Evolutionary conservation across 2,888 invertebrate genomes (phyloP), one percentile per base, ranked within the genome.

Genomic region (Dioctria rufipes): DNA sequence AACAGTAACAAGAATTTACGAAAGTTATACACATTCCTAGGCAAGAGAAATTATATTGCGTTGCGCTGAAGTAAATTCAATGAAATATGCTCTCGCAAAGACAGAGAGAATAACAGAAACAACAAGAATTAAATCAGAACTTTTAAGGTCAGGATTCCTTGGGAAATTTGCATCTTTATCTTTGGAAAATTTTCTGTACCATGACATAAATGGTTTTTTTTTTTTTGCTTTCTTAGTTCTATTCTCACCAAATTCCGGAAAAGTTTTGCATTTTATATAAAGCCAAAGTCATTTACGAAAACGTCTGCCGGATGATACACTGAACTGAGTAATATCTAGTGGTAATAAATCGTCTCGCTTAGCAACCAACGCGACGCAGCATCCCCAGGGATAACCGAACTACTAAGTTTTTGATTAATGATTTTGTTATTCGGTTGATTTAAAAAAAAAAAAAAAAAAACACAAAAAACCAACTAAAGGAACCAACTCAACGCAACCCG

Each of bases 391-490:
- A 5, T 63, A 6, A 5, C 8, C 6, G 4, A 5, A 6, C 43
- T 13, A 6, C n/a, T 60, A 40, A 25, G 25, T 9, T 63, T 63
- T 63, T 63, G 77, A 77, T 77, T 63, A 77, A 77, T 63, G 77
- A 77, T 63, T 51, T 77, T 46, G 63, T 61, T 63, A 77, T 77
- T 77, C 49, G 63, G 63, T 63, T 46, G 73, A 73, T 25, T 54
- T 54, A n/a, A 54, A 61, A 51, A 77, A 25, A 25, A 25, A 25
- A 25, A 25, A 25, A 25, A 25, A 25, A 25, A 25, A 25, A n/a
- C n/a, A n/a, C n/a, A n/a, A n/a, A 25, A 25, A 25, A 25, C 0
- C 0, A 25, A 25, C 25, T 25, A 25, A 25, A 25, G 25, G 61
- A 63, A 39, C 63, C n/a, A 77, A 75, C 25, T 25, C 25, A 25